Conservation (phyloP, 2,113 vertebrate species). For the Prochilodus magdalenae region DNA sequence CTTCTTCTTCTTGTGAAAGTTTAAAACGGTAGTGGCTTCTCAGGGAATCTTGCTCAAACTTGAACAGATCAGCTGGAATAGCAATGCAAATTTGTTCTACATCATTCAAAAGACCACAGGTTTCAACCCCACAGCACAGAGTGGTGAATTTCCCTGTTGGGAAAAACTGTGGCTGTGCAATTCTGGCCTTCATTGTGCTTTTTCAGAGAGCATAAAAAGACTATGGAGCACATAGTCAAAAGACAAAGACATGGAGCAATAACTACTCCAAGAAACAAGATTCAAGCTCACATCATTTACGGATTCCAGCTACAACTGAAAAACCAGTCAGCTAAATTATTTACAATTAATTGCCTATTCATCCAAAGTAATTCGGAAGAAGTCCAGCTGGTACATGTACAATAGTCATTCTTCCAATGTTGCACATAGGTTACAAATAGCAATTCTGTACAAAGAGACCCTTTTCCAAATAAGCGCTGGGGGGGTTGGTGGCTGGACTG, state of each 20-base stretch:
- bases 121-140: not conserved
- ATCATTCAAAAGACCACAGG: slow-evolving; percentile 7
- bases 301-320: not conserved
- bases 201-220: slow-evolving; percentile 11
- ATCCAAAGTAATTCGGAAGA: not conserved
- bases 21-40: slow-evolving; percentile 53
- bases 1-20: no score
- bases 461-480: slow-evolving; percentile 48
- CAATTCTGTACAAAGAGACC: slow-evolving; percentile 69
- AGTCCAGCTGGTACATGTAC: not conserved
- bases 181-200: slow-evolving; percentile 17
- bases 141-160: slow-evolving; percentile 2
- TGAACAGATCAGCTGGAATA: slow-evolving; percentile 29
- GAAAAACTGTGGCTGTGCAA: slow-evolving; percentile 14
- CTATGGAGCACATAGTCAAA: not conserved
- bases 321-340: not conserved
- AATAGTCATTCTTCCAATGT: slow-evolving; percentile 30
- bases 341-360: not conserved
- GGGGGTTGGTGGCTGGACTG: no score
- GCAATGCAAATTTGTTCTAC: not conserved
- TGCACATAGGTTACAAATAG: slow-evolving; percentile 52
- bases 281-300: not conserved
- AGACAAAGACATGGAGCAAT: not conserved
- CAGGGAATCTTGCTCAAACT: slow-evolving; percentile 72
- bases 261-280: not conserved